These are phyloP conservation scores for Stigmatopora argus DNA, from an alignment of 2,113 vertebrate genomes.

Conservation along the genomic window DNA sequence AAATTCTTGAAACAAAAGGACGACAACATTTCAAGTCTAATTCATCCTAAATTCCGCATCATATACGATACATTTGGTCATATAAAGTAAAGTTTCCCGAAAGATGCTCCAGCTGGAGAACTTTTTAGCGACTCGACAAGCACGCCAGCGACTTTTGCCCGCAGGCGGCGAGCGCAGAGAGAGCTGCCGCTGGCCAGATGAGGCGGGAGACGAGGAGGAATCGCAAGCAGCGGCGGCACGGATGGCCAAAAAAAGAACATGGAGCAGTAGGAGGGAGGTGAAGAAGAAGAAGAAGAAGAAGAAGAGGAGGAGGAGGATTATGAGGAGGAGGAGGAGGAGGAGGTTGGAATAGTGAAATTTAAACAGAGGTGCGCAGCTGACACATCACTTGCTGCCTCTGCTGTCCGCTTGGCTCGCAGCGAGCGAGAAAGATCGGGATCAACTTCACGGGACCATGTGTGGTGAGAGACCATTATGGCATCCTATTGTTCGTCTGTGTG, in stretches of 20 bases:
- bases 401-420: conserved; percentile 6
- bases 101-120: neutral
- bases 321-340: conserved; percentile 29
- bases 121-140: neutral
- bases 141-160: neutral
- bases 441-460: conserved; percentile 10
- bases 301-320: conserved; percentile 34
- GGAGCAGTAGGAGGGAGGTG: conserved; percentile 51
- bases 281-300: conserved; percentile 43
- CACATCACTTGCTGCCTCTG: conserved; percentile 9
- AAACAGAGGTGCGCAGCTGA: conserved; percentile 25
- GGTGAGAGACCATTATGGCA: neutral
- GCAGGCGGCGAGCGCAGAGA: conserved; percentile 5
- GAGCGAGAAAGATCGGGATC: conserved; percentile 11
- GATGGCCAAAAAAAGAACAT: conserved; percentile 37
- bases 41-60: too few relatives aligned
- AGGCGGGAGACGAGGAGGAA: neutral
- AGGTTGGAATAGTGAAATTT: conserved; percentile 34
- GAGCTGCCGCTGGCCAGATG: neutral
- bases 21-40: too few relatives aligned
- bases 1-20: too few relatives aligned
- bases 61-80: too few relatives aligned
- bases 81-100: too few relatives aligned
- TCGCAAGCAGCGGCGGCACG: conserved; percentile 5
- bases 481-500: neutral